Percentiles rank a stretch among this genome's conserved stretches.
phyloP scores from a whole-genome alignment of 2,888 invertebrate genomes.

The Endomychus coccineus region DNA sequence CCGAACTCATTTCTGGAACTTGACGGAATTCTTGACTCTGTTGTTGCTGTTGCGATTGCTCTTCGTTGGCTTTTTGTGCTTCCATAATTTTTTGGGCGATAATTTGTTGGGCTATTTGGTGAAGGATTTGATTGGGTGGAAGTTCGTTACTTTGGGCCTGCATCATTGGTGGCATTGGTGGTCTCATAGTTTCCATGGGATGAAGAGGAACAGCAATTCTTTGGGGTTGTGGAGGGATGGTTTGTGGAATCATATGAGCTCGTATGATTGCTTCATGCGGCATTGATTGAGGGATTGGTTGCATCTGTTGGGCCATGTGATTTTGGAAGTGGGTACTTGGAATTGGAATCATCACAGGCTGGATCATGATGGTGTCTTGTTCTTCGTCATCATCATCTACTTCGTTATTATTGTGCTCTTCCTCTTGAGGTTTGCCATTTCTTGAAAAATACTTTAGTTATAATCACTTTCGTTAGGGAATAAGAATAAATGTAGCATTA shows the following conservation, averaged over 20 bases:
- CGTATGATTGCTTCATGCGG: no score
- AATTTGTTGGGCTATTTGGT: slow-evolving; percentile 44
- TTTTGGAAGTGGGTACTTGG: slow-evolving; percentile 38
- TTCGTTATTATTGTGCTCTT: slow-evolving; percentile 14
- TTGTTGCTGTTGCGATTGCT: no score
- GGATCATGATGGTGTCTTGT: slow-evolving; percentile 42
- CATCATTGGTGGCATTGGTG: slow-evolving; percentile 35
- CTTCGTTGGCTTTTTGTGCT: slow-evolving; percentile 35
- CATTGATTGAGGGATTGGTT: slow-evolving; percentile 10
- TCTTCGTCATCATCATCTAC: slow-evolving; percentile 31
- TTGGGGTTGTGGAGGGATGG: slow-evolving; percentile 32
- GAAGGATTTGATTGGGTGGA: slow-evolving; percentile 42
- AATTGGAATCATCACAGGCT: slow-evolving; percentile 43
- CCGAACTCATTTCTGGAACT: slow-evolving; percentile 6
- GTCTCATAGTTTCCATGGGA: slow-evolving; percentile 49
- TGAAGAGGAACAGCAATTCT: no score
- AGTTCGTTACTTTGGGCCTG: slow-evolving; percentile 37
- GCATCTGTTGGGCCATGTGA: slow-evolving; percentile 40
- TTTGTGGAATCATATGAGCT: slow-evolving; percentile 25
- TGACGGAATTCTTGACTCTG: slow-evolving; percentile 29
- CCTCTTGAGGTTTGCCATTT: no score
- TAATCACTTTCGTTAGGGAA: no score
- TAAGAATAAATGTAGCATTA: no score
- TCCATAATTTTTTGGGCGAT: slow-evolving; percentile 41
- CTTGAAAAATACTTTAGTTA: no score